These are phyloP conservation scores for Indicator indicator DNA, from an alignment of 2,113 vertebrate species.

Conservation along the genomic window DNA sequence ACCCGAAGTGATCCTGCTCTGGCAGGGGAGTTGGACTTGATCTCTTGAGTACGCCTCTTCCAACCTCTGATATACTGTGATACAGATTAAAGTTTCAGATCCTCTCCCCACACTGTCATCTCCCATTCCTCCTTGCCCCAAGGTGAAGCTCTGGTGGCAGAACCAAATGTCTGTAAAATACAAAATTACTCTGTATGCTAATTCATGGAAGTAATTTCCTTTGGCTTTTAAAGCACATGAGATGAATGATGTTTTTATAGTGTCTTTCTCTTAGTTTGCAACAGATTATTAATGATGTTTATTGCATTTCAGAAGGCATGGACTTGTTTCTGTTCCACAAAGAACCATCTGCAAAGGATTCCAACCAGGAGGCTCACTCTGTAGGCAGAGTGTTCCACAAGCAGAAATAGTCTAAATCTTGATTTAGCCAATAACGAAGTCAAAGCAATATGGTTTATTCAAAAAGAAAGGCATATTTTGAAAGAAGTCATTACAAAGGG, in stretches of 20 bases:
- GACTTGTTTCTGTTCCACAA: background rate
- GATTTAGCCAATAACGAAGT: background rate
- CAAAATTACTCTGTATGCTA: no score
- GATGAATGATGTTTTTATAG: background rate
- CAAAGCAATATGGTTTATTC: background rate
- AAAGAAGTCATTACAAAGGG: background rate
- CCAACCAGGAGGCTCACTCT: background rate
- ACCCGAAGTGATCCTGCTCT: no score
- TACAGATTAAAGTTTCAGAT: background rate
- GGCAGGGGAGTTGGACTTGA: no score
- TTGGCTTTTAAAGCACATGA: slow-evolving; percentile 21
- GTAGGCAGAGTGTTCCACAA: background rate
- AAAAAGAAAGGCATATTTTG: background rate
- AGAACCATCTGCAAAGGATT: background rate
- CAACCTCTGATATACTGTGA: no score
- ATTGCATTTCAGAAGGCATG: background rate
- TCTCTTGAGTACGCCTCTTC: no score
- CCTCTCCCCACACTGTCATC: background rate
- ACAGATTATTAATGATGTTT: background rate
- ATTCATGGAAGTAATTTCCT: no score
- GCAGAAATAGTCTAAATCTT: background rate
- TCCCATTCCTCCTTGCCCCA: fast-evolving
- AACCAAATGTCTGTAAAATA: background rate
- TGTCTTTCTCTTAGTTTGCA: background rate
- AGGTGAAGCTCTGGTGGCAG: background rate